phyloP scores from a whole-genome alignment of 2,113 vertebrate species.

The Alouatta palliata region DNA sequence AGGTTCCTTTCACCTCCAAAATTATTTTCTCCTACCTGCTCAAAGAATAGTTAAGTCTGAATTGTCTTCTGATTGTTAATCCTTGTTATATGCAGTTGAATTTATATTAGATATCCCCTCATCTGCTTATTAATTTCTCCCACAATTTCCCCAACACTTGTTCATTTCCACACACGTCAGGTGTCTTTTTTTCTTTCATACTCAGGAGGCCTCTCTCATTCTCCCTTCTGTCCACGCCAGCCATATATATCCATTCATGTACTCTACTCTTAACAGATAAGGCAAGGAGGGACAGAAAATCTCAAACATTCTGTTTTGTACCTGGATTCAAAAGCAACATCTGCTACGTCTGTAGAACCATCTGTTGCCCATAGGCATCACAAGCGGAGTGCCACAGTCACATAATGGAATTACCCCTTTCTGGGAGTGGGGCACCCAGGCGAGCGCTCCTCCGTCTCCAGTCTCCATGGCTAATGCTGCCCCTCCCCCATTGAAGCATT shows the following conservation, averaged over 20 bases:
- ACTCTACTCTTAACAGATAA: not conserved
- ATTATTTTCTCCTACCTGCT: not conserved
- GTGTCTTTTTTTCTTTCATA: not conserved
- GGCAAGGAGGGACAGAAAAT: not conserved
- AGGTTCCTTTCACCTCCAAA: not conserved
- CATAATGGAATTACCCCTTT: conserved; percentile 41
- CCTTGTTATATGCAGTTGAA: not conserved
- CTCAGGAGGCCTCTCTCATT: not conserved
- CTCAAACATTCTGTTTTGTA: conserved; percentile 69
- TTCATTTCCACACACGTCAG: not conserved
- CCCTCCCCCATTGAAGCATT: not conserved
- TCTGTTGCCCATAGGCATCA: conserved; percentile 68
- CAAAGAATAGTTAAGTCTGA: not conserved
- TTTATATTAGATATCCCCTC: not conserved
- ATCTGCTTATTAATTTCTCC: not conserved
- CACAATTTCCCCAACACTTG: not conserved
- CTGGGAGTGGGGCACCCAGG: not conserved
- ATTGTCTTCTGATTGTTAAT: not conserved
- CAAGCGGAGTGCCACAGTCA: conserved; percentile 50
- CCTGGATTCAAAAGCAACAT: conserved; percentile 77
- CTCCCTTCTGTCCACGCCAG: conserved; percentile 5
- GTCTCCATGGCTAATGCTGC: not conserved
- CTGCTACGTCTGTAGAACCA: conserved; percentile 67
- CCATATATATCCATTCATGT: not conserved
- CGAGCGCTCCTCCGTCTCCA: conserved; percentile 47